These are phyloP conservation scores for Solenopsis invicta DNA, from an alignment of 1,140 invertebrate species.

Conservation along the genomic window DNA sequence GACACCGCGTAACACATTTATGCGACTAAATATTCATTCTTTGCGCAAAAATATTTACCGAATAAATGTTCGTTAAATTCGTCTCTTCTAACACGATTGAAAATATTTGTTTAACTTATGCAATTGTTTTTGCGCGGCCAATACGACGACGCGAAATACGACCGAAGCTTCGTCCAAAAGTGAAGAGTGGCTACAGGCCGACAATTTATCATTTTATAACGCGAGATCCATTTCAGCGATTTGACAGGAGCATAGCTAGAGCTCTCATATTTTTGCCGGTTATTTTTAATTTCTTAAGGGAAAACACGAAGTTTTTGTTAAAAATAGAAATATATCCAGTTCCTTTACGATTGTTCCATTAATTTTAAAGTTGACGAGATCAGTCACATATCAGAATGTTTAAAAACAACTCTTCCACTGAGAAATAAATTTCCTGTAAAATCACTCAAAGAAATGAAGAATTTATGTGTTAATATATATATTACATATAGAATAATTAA, in stretches of 20 bases:
- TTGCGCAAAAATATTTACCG: constrained; percentile 39
- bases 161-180: not conserved
- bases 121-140: constrained; percentile 31
- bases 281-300: constrained; percentile 31
- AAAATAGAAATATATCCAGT: not conserved
- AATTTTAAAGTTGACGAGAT: not conserved
- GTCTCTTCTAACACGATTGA: not conserved
- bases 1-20: not conserved
- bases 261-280: constrained; percentile 8
- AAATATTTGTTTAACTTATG: constrained; percentile 55
- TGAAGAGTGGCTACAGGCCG: constrained; percentile 11
- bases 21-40: constrained; percentile 24
- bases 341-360: not conserved
- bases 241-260: constrained; percentile 2
- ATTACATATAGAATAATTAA: not conserved
- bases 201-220: constrained; percentile 52
- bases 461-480: constrained; percentile 11
- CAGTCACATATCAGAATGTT: not conserved
- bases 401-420: not conserved
- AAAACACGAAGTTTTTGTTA: not conserved
- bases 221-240: constrained; percentile 36
- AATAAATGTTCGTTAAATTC: constrained; percentile 28
- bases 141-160: constrained; percentile 38
- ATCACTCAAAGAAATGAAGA: not conserved
- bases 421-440: not conserved